Conservation (phyloP, 2,888 invertebrate species). For the Athalia cordata region DNA sequence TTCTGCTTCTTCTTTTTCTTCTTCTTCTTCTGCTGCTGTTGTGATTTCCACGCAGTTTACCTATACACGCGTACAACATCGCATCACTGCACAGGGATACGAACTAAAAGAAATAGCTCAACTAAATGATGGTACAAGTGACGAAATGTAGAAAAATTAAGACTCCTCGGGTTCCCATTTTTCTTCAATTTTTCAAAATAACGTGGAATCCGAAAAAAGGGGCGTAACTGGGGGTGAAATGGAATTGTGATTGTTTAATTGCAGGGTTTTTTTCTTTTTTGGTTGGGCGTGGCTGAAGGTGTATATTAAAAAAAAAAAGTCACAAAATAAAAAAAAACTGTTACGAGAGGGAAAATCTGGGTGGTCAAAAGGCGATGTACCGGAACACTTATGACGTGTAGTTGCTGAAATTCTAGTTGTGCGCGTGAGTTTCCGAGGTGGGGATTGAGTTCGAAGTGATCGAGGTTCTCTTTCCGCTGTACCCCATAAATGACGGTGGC, state of each 20-base stretch:
- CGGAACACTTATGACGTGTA: background rate
- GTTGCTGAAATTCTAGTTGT: background rate
- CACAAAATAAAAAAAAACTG: background rate
- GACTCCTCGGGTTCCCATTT: no score
- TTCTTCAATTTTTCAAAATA: background rate
- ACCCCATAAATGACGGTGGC: background rate
- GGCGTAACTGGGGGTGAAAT: background rate
- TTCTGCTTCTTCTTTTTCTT: conserved; percentile 28
- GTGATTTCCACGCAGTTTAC: conserved; percentile 24
- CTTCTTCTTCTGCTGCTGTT: background rate
- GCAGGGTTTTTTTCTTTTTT: background rate
- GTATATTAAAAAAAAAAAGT: background rate
- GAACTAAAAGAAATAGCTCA: conserved; percentile 11
- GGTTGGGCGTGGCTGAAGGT: background rate
- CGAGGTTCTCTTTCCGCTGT: background rate
- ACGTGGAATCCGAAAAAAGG: background rate
- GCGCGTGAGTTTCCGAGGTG: background rate
- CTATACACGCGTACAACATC: background rate
- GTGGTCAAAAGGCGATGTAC: conserved; percentile 1
- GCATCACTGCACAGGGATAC: no score
- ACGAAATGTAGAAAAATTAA: conserved; percentile 11
- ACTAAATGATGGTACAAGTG: conserved; percentile 13
- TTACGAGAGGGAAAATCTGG: conserved; percentile 21
- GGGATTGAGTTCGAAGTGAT: background rate
- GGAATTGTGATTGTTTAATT: background rate